A percentile compares a stretch with the other conserved stretches of the same genome.
These are phyloP conservation scores for Adrianichthys oophorus DNA, from an alignment of 2,797 vertebrate genomes.

Conservation along the genomic window DNA sequence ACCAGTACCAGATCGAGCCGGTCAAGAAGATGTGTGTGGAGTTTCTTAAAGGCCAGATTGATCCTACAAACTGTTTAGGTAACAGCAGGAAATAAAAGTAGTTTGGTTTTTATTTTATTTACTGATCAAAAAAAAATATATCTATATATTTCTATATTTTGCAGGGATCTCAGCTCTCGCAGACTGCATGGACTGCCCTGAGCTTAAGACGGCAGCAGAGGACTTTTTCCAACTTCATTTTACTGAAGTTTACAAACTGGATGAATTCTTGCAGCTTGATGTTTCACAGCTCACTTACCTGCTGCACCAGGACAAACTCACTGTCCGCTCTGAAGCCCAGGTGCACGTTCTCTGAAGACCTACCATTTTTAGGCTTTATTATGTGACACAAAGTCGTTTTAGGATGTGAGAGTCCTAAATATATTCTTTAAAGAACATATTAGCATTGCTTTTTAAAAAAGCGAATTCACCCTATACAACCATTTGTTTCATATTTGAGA, in stretches of 20 bases:
- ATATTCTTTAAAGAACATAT: too few relatives aligned
- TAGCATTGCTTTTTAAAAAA: too few relatives aligned
- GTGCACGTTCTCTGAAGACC: conserved; percentile 57
- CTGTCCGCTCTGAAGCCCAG: conserved; percentile 96
- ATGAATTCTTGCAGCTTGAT: conserved; percentile 95
- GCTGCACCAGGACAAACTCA: conserved; percentile 93
- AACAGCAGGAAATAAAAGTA: conserved; percentile 45
- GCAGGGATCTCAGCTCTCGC: conserved; percentile 94
- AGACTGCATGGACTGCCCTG: conserved; percentile 94
- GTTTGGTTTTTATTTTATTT: background rate
- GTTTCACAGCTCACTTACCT: conserved; percentile 91
- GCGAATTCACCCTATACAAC: too few relatives aligned
- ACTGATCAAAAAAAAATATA: background rate
- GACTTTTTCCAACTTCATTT: conserved; percentile 97
- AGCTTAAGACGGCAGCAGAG: conserved; percentile 91
- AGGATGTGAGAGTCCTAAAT: too few relatives aligned
- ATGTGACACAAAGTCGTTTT: too few relatives aligned
- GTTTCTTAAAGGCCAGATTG: conserved; percentile 96
- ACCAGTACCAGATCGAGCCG: conserved; percentile 98
- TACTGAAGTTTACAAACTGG: conserved; percentile 96
- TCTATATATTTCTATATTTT: conserved; percentile 6
- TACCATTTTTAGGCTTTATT: too few relatives aligned
- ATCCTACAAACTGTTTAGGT: conserved; percentile 97
- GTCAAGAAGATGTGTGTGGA: conserved; percentile 99
- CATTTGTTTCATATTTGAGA: too few relatives aligned